These are phyloP conservation scores for Sturmia bella DNA, from an alignment of 2,888 invertebrate genomes.

Conservation along the genomic window DNA sequence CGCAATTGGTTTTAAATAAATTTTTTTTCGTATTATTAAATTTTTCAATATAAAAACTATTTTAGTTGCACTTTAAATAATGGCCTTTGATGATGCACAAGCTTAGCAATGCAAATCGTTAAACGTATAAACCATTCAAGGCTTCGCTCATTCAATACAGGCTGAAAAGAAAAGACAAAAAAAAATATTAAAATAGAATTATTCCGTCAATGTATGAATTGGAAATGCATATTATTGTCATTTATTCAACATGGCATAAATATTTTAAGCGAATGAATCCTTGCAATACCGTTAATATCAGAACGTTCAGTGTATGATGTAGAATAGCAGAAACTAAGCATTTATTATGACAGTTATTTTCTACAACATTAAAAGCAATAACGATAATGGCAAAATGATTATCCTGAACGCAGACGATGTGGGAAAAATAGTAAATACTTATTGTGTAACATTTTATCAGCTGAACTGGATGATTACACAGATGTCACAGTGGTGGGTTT, in stretches of 20 bases:
- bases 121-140: slow-evolving; percentile 36
- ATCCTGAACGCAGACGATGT: slow-evolving; percentile 59
- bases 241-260: slow-evolving; percentile 23
- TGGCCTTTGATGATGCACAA: too few relatives aligned
- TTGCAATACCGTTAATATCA: background rate
- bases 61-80: background rate
- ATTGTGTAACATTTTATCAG: slow-evolving; percentile 35
- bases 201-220: slow-evolving; percentile 12
- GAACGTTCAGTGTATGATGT: slow-evolving; percentile 1
- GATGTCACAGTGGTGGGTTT: background rate
- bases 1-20: too few relatives aligned
- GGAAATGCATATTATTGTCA: slow-evolving; percentile 29
- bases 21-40: too few relatives aligned
- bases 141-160: background rate
- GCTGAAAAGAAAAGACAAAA: background rate
- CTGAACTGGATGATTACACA: slow-evolving; percentile 44
- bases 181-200: slow-evolving; percentile 33
- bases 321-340: slow-evolving; percentile 59
- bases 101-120: background rate
- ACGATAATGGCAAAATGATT: slow-evolving; percentile 65
- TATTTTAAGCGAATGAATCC: background rate
- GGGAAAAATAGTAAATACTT: slow-evolving; percentile 9
- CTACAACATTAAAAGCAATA: slow-evolving; percentile 66
- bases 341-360: slow-evolving; percentile 63
- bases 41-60: slow-evolving; percentile 1